A percentile compares a stretch with the other conserved stretches of the same genome.
Evolutionary conservation across 2,888 invertebrate species (phyloP).

Genomic region (Sabatieria punctata): DNA sequence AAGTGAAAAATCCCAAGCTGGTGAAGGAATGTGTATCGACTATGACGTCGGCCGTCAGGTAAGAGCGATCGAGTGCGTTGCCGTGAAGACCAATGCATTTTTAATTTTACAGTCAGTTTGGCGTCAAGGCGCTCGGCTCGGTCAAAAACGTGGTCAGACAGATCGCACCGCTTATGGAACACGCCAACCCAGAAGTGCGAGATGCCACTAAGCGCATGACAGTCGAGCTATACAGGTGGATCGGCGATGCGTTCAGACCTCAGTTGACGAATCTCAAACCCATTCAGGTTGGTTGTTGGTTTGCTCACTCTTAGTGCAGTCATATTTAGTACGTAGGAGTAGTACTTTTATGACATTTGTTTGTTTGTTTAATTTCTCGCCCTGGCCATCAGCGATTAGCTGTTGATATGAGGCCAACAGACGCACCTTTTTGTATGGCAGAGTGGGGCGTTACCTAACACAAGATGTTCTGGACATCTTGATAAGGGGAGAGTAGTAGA

Average conservation of each 20-base stretch:
- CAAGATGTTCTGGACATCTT: too few relatives aligned
- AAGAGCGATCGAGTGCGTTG: conserved; percentile 11
- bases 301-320: too few relatives aligned
- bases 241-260: conserved; percentile 58
- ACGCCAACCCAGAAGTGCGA: conserved; percentile 71
- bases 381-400: too few relatives aligned
- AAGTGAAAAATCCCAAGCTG: conserved; percentile 88
- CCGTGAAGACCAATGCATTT: neutral
- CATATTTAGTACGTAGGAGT: too few relatives aligned
- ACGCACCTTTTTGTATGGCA: too few relatives aligned
- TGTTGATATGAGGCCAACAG: too few relatives aligned
- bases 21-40: conserved; percentile 63
- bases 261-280: conserved; percentile 71
- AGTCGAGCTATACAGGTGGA: conserved; percentile 81
- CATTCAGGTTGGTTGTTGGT: conserved; percentile 55
- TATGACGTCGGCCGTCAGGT: conserved; percentile 53
- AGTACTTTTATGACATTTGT: too few relatives aligned
- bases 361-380: too few relatives aligned
- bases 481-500: too few relatives aligned
- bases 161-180: conserved; percentile 61
- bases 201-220: conserved; percentile 77
- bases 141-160: conserved; percentile 77
- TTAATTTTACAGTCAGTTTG: conserved; percentile 52
- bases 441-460: too few relatives aligned
- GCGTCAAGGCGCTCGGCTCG: conserved; percentile 68